Percentiles rank a stretch among this genome's conserved stretches.
Conservation (phyloP, 2,113 vertebrate genomes). For the Plotosus lineatus region DNA sequence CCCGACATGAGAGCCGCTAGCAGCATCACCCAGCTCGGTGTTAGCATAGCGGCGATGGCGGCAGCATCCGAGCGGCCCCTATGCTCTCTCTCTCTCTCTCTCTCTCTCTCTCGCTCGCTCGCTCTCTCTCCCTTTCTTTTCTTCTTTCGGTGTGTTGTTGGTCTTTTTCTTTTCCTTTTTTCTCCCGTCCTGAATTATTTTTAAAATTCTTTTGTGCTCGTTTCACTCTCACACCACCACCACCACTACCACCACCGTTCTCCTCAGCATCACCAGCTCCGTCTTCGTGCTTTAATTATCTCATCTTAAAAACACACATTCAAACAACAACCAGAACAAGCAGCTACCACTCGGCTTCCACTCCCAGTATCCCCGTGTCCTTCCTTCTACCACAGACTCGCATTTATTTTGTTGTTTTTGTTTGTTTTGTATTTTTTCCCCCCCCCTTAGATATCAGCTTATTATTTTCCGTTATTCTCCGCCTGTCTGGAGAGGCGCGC, state of each 20-base stretch:
- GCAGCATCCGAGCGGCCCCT: conserved; percentile 71
- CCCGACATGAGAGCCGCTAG: conserved; percentile 80
- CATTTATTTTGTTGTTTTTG: neutral
- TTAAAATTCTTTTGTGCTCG: conserved; percentile 17
- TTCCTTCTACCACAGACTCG: neutral
- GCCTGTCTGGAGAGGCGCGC: neutral
- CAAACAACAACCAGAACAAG: too few species aligned
- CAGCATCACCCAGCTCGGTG: conserved; percentile 74
- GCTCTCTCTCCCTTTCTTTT: neutral
- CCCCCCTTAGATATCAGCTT: neutral
- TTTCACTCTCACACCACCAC: neutral
- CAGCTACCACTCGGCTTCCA: neutral
- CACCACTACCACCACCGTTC: too few species aligned
- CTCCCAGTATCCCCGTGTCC: too few species aligned
- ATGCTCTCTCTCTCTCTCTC: neutral
- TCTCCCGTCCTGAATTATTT: neutral
- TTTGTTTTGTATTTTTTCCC: neutral
- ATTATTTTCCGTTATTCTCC: conserved; percentile 17
- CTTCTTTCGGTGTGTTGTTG: neutral
- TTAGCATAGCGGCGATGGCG: conserved; percentile 66
- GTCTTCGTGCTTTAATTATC: conserved; percentile 16
- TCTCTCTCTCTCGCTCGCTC: neutral
- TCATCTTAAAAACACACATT: neutral
- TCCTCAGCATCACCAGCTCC: conserved; percentile 9
- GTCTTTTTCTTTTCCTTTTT: neutral